Evolutionary conservation across 2,113 vertebrate species (phyloP).

Genomic region (Castor canadensis): DNA sequence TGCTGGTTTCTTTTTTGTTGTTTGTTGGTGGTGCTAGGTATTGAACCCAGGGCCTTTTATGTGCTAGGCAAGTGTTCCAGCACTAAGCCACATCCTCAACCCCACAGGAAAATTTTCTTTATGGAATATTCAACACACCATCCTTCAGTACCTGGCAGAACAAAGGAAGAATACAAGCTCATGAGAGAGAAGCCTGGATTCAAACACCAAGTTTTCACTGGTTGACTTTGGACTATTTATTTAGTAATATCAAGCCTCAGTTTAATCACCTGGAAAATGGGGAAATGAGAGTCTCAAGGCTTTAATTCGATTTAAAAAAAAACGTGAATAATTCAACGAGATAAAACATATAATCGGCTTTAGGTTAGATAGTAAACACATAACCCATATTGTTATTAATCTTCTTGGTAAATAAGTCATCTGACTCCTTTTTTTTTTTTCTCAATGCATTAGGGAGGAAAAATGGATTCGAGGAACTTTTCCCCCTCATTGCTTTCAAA

Average conservation of each 20-base stretch:
- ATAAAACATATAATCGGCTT: neutral
- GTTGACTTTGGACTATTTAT: neutral
- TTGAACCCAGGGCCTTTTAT: neutral
- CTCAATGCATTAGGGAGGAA: neutral
- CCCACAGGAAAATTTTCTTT: neutral
- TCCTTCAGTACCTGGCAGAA: neutral
- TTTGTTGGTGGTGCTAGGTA: neutral
- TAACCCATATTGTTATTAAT: neutral
- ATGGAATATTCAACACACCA: neutral
- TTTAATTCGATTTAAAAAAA: constrained; percentile 12
- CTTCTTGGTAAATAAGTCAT: neutral
- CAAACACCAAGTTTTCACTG: constrained; percentile 19
- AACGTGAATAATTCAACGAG: neutral
- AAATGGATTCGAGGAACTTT: neutral
- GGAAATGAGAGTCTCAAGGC: neutral
- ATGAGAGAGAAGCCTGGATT: neutral
- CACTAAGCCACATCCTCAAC: neutral
- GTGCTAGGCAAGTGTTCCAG: neutral
- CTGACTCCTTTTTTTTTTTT: neutral
- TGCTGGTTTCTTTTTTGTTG: too few species aligned
- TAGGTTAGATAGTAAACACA: neutral
- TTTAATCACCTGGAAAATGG: constrained; percentile 37
- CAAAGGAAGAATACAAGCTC: neutral
- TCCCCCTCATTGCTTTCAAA: neutral
- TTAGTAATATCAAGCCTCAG: neutral